Conservation (phyloP, 2,797 vertebrate genomes). For the Gallinago solitaria region DNA sequence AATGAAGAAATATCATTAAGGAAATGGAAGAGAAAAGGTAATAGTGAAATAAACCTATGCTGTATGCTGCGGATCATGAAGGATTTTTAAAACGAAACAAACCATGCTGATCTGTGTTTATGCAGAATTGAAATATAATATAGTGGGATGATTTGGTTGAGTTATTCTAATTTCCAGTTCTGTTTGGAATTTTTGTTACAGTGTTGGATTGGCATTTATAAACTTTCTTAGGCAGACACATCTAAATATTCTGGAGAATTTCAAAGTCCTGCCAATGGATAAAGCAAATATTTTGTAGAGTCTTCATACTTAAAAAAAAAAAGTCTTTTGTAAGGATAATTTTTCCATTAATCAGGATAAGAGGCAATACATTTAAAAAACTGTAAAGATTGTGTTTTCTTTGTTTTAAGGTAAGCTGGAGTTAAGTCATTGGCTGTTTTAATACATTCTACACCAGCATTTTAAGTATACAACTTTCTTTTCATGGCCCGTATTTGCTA, state of each 20-base stretch:
- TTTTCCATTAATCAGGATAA: slow-evolving; percentile 1
- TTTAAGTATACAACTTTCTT: slow-evolving; percentile 6
- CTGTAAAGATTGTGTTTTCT: not conserved
- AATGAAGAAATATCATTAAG: slow-evolving; percentile 42
- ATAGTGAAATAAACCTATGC: slow-evolving; percentile 4
- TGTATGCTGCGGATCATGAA: slow-evolving; percentile 13
- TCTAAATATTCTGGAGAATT: slow-evolving; percentile 47
- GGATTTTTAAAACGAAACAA: slow-evolving; percentile 3
- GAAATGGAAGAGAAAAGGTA: slow-evolving; percentile 11
- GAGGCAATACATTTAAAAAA: not conserved
- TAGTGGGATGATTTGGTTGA: slow-evolving; percentile 30
- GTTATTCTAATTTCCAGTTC: slow-evolving; percentile 58
- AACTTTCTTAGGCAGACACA: slow-evolving; percentile 19
- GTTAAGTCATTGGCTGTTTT: slow-evolving; percentile 7
- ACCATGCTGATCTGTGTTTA: slow-evolving; percentile 53
- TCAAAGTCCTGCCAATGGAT: slow-evolving; percentile 1
- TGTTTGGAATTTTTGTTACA: slow-evolving; percentile 59
- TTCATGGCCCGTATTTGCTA: not conserved
- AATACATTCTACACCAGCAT: slow-evolving; percentile 40
- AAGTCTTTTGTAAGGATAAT: not conserved
- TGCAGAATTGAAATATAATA: slow-evolving; percentile 39
- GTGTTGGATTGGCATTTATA: slow-evolving; percentile 65
- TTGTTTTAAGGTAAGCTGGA: slow-evolving; percentile 36
- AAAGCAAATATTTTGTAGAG: slow-evolving; percentile 35
- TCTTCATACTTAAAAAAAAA: not conserved